Base-by-base conservation (phyloP, 2,113 vertebrate genomes). In the Potamarius usumacintae region DNA sequence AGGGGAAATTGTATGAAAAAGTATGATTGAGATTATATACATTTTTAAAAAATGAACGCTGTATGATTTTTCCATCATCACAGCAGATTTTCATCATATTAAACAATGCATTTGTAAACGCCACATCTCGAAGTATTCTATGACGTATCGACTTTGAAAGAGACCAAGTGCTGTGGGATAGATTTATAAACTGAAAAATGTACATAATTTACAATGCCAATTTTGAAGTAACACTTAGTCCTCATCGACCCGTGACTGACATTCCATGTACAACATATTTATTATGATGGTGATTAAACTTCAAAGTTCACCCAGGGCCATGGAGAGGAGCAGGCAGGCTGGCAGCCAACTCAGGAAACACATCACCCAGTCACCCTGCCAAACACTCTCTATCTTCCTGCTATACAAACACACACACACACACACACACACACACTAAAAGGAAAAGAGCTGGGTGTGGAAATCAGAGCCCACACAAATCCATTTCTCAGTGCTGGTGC, bases 301-400 rank as follows among this genome's bases (percentile, higher is more conserved):
- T 58, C n/a, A 88, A 63, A 85, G 74, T 78, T 88, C 87, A 85
- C 48, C n/a, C 57, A 50, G 65, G 80, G 87, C 80, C 74, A 81
- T 7, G 83, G 55, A 80, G 79, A 71, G 30, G 74, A 79, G 58
- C 86, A 86, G 81, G 71, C 84, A 76, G 84, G 86, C 72, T 22
- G 34, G 63, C 84, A 34, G 84, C 87, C 87, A 90, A 84, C 55
- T 84, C 58, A 88, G 87, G 85, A 86, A 86, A 86, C 67, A 58
- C 76, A 84, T 84, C 65, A 60, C 52, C 87, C 84, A 86, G 60
- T 76, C 58, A 34, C 57, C 48, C 79, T 63, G 81, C 60, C 84
- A 86, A 67, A 80, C 62, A 65, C 88, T 8, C 77, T 88, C 80
- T 83, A 87, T 85, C 83, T 81, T 67, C 78, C 55, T 62, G 62